Percentiles rank a stretch among this genome's conserved stretches.
These are phyloP conservation scores for Spizella passerina DNA, from an alignment of 2,797 vertebrate species.

Conservation along the genomic window DNA sequence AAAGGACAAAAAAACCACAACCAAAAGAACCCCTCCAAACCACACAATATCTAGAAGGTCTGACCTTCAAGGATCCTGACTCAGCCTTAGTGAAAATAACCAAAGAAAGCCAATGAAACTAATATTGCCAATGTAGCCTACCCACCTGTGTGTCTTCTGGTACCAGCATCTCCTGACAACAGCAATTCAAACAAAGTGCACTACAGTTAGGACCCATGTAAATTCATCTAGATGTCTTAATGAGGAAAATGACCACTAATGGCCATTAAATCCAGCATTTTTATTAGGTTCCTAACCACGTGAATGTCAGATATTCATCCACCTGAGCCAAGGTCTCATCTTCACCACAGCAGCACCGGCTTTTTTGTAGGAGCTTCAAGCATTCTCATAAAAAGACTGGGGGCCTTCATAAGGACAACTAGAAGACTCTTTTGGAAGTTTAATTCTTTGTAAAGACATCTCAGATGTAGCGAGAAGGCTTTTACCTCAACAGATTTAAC, in stretches of 20 bases:
- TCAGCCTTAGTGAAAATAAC: background rate
- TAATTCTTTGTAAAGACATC: background rate
- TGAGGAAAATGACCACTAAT: background rate
- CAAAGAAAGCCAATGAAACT: background rate
- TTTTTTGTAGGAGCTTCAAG: background rate
- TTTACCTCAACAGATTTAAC: background rate
- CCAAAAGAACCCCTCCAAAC: accelerated
- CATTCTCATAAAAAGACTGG: too few species aligned
- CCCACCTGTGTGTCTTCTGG: background rate
- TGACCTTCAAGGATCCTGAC: background rate
- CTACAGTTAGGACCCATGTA: background rate
- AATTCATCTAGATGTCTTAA: background rate
- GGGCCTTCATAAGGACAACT: background rate
- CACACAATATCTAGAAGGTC: background rate
- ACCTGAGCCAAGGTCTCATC: background rate
- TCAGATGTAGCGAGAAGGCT: background rate
- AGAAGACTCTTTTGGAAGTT: background rate
- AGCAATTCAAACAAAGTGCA: background rate
- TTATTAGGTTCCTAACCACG: background rate
- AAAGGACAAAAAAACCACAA: too few species aligned
- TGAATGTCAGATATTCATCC: background rate
- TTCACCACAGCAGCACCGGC: background rate
- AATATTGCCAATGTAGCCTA: background rate
- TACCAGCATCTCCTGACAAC: background rate
- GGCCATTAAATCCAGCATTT: background rate